Evolutionary conservation across 2,113 vertebrate genomes (phyloP), one percentile per base, ranked within the genome.

Genomic region (Ceyx cyanopectus): DNA sequence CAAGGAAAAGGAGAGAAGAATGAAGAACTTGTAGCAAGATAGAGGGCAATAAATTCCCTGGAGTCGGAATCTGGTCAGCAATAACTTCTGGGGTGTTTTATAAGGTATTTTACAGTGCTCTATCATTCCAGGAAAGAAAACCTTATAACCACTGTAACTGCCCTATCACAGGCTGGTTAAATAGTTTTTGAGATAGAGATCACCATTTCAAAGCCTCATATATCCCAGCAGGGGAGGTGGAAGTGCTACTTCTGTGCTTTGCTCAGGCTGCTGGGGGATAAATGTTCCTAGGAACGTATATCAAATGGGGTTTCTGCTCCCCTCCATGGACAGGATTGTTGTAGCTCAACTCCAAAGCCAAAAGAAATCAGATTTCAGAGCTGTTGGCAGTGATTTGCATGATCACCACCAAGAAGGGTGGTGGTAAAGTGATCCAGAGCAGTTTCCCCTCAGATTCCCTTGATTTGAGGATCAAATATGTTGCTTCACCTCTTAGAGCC

Each of bases 151-250:
- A 46, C 78, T 73, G 50, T 87, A 94, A 93, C 90, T 94, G 92
- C 73, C 85, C 85, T 95, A 76, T 94, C 95, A 76, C 54, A 74
- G 62, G 66, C 72, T 68, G 91, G 91, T 95, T 96, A 95, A 97
- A 95, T 97, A 92, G 96, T 85, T 95, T 97, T 91, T 83, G 91
- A 92, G 75, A 95, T 95, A 96, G 90, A 87, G 87, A 96, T 97
- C 95, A 17, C 82, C 74, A 92, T 92, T 97, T 95, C n/a, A 20
- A 84, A 95, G 95, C 53, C 81, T 94, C 81, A 84, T 97, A 93
- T 94, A 94, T 94, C 92, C 94, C 84, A 43, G 81, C 40, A 7
- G 10, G 2, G 70, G 68, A 89, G 93, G 90, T 95, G 32, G 69
- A 34, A 34, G 8, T 23, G 1, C 66, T 90, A 58, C 85, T 96